Conservation (phyloP, 2,797 vertebrate species). For the Brachyrhaphis roseni region DNA sequence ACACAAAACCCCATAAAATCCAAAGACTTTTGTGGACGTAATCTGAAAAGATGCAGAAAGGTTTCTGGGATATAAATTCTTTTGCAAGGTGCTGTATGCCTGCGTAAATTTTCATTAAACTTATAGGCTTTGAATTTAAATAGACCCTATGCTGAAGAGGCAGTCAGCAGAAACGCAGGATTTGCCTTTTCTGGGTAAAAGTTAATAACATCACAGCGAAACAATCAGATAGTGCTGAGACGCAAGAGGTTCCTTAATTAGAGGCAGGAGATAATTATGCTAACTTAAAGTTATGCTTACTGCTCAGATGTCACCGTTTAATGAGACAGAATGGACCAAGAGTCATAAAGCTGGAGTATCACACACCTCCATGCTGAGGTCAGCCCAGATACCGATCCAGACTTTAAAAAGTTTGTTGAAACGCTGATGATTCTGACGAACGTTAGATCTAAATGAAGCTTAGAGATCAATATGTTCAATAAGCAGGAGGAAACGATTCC, state of each 20-base stretch:
- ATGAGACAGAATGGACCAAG: slow-evolving; percentile 62
- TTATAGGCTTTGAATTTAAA: slow-evolving; percentile 25
- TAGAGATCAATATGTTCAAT: slow-evolving; percentile 44
- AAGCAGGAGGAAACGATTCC: not conserved
- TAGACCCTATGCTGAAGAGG: slow-evolving; percentile 15
- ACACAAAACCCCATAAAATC: not conserved
- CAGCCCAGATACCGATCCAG: slow-evolving; percentile 29
- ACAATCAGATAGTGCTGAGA: slow-evolving; percentile 60
- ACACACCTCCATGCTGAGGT: slow-evolving; percentile 39
- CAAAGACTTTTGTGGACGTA: not conserved
- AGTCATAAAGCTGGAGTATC: slow-evolving; percentile 43
- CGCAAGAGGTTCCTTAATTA: slow-evolving; percentile 67
- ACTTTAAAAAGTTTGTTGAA: slow-evolving; percentile 62
- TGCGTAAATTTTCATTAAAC: slow-evolving; percentile 16
- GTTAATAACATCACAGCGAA: slow-evolving; percentile 60
- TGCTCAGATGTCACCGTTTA: slow-evolving; percentile 55
- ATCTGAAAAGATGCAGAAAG: not conserved
- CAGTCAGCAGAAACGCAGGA: slow-evolving; percentile 29
- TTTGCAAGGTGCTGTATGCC: not conserved
- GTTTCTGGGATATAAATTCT: not conserved
- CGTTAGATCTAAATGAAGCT: slow-evolving; percentile 64
- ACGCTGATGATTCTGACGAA: slow-evolving; percentile 49
- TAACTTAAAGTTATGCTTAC: slow-evolving; percentile 58
- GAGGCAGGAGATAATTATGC: slow-evolving; percentile 67
- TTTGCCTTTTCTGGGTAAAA: slow-evolving; percentile 35